phyloP scores from a whole-genome alignment of 2,888 invertebrate species.

The Alsophila aescularia region DNA sequence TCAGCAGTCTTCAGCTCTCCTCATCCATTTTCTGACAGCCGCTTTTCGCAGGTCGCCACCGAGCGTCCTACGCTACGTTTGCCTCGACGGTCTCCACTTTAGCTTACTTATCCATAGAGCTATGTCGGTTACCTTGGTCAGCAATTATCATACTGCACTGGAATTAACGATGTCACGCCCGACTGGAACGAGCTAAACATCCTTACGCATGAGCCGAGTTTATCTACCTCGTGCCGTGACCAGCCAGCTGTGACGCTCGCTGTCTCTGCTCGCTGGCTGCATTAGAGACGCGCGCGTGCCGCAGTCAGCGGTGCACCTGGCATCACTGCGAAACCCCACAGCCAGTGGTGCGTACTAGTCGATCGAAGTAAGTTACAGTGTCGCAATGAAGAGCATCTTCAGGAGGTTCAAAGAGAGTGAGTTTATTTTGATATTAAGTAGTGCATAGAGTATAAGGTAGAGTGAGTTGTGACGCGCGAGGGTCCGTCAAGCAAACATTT shows the following conservation, averaged over 20 bases:
- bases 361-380: background rate
- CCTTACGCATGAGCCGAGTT: slow-evolving; percentile 51
- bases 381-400: slow-evolving; percentile 70
- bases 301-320: slow-evolving; percentile 52
- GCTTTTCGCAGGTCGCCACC: too few species aligned
- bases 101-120: too few species aligned
- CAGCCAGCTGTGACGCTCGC: slow-evolving; percentile 62
- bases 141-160: background rate
- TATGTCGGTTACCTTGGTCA: too few species aligned
- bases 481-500: too few species aligned
- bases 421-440: slow-evolving; percentile 38
- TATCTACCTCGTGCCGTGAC: slow-evolving; percentile 62
- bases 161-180: slow-evolving; percentile 1
- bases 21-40: too few species aligned
- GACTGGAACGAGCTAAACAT: slow-evolving; percentile 42
- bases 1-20: too few species aligned
- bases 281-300: slow-evolving; percentile 68
- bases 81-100: too few species aligned
- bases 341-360: too few species aligned
- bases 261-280: slow-evolving; percentile 40
- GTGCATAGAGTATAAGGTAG: too few species aligned
- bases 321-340: background rate
- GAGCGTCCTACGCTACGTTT: too few species aligned
- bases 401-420: slow-evolving; percentile 69
- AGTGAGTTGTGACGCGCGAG: too few species aligned